phyloP scores from a whole-genome alignment of 2,888 invertebrate genomes.

The Drosophila rubida region DNA sequence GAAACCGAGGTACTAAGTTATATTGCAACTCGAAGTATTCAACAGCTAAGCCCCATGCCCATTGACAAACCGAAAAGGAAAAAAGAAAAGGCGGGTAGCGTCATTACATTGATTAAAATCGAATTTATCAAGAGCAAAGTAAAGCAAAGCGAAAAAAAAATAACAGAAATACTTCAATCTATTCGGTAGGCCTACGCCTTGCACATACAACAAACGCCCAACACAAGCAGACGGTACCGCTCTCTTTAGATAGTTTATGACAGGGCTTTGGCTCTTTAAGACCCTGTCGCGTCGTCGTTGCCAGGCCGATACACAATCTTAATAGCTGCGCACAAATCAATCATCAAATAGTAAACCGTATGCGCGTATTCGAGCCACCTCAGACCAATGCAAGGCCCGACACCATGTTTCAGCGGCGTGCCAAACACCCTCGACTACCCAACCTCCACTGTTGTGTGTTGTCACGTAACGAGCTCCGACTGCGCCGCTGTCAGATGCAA shows the following conservation, averaged over 20 bases:
- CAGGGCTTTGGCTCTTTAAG: conserved; percentile 55
- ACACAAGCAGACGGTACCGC: neutral
- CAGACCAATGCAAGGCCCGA: conserved; percentile 21
- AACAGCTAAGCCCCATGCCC: conserved; percentile 6
- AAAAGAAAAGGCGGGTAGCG: neutral
- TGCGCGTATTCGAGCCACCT: conserved; percentile 15
- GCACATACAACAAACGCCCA: neutral
- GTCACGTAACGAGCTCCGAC: too few relatives aligned
- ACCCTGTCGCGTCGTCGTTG: conserved; percentile 58
- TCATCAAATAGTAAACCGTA: conserved; percentile 51
- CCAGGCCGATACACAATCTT: conserved; percentile 67
- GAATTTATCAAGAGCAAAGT: conserved; percentile 41
- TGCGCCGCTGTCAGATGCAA: too few relatives aligned
- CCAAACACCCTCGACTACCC: conserved; percentile 14
- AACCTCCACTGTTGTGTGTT: neutral
- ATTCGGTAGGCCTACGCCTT: conserved; percentile 14
- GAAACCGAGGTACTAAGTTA: conserved; percentile 1
- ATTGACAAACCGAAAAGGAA: conserved; percentile 1
- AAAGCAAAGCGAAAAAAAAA: too few relatives aligned
- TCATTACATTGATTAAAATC: conserved; percentile 43
- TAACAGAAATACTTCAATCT: neutral
- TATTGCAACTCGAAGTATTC: conserved; percentile 17
- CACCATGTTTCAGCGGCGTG: conserved; percentile 20
- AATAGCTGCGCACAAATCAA: conserved; percentile 71
- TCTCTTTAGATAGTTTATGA: conserved; percentile 51